Evolutionary conservation across 2,888 invertebrate genomes (phyloP).

Genomic region (Macrophya alboannulata): DNA sequence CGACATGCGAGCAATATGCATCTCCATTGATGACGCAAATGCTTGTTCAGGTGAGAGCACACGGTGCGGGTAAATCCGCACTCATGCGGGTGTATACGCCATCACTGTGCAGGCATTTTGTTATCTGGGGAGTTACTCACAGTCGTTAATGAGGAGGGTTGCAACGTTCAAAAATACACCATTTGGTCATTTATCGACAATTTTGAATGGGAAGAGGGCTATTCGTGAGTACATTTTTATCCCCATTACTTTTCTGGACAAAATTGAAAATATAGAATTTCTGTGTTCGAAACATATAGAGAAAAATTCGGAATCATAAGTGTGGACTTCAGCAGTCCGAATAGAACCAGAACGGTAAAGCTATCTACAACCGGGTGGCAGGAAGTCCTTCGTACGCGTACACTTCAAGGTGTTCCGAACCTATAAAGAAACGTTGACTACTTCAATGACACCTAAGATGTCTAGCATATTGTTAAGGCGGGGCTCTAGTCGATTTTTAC

Average conservation of each 20-base stretch:
- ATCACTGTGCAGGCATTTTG: too few species aligned
- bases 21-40: too few species aligned
- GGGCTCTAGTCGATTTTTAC: too few species aligned
- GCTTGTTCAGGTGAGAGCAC: too few species aligned
- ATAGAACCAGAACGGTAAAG: constrained; percentile 84
- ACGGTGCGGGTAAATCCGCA: too few species aligned
- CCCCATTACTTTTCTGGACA: not conserved
- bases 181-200: constrained; percentile 86
- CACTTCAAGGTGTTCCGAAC: constrained; percentile 23
- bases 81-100: too few species aligned
- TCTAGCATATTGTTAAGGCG: too few species aligned
- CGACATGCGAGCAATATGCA: too few species aligned
- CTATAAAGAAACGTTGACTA: not conserved
- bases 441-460: not conserved
- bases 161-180: constrained; percentile 82
- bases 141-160: constrained; percentile 80
- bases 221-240: constrained; percentile 78
- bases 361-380: constrained; percentile 83
- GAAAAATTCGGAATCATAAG: constrained; percentile 86
- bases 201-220: constrained; percentile 85
- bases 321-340: constrained; percentile 84
- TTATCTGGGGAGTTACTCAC: constrained; percentile 80
- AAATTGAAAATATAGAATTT: constrained; percentile 52
- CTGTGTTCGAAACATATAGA: constrained; percentile 77
- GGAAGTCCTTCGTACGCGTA: constrained; percentile 68